Percentiles rank a stretch among this genome's conserved stretches.
Evolutionary conservation across 1,140 invertebrate species (phyloP).

Genomic region (Anoplophora glabripennis): DNA sequence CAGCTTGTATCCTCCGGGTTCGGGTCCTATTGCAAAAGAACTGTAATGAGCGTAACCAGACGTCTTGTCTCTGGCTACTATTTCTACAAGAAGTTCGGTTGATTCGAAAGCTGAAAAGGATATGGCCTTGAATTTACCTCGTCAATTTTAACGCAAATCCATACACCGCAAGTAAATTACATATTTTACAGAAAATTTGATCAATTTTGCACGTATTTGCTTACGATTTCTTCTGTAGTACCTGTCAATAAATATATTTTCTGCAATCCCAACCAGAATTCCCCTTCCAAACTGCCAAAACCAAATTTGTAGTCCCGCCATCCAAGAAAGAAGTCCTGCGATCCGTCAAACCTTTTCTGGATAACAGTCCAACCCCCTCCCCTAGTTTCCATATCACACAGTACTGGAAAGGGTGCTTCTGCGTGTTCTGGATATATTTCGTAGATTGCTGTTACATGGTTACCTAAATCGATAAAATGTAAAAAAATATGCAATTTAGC

Average conservation of each 20-base stretch:
- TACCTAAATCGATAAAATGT: no score
- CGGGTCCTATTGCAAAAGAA: slow-evolving; percentile 62
- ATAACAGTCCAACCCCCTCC: slow-evolving; percentile 62
- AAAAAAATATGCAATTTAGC: no score
- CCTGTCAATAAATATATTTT: slow-evolving; percentile 48
- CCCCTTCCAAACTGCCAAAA: slow-evolving; percentile 52
- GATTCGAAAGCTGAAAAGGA: slow-evolving; percentile 15
- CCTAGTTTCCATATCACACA: slow-evolving; percentile 57
- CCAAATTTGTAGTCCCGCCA: slow-evolving; percentile 62
- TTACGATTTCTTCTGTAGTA: slow-evolving; percentile 5
- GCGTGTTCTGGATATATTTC: slow-evolving; percentile 35
- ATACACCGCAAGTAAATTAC: neutral
- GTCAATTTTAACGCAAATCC: neutral
- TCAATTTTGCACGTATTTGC: neutral
- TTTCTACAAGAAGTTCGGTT: slow-evolving; percentile 56
- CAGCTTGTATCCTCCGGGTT: slow-evolving; percentile 62
- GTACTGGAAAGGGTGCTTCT: slow-evolving; percentile 56
- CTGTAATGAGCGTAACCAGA: slow-evolving; percentile 60
- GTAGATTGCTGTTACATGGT: slow-evolving; percentile 36
- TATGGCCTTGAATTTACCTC: neutral
- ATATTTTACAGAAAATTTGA: neutral
- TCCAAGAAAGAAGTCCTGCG: slow-evolving; percentile 60
- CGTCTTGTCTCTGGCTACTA: slow-evolving; percentile 59
- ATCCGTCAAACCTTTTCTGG: slow-evolving; percentile 60
- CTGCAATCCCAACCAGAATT: slow-evolving; percentile 54